Conservation (phyloP, 2,888 invertebrate species). For the Cantharis nigra region DNA sequence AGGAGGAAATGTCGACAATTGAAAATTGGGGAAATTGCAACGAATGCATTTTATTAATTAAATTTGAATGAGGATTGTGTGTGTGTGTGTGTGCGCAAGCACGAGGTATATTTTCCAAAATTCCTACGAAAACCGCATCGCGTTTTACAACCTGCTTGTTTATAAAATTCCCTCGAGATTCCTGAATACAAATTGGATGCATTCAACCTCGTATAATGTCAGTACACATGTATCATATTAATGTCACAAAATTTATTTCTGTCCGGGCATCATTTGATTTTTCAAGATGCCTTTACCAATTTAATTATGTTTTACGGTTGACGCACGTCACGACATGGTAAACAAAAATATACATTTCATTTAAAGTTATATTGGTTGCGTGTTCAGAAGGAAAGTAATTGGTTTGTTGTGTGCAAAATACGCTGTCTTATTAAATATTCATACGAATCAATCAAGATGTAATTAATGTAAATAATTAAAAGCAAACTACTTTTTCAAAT, state of each 20-base stretch:
- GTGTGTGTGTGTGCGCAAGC: not conserved
- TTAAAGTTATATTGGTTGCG: not conserved
- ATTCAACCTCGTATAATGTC: slow-evolving; percentile 30
- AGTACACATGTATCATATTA: slow-evolving; percentile 28
- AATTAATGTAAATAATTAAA: not conserved
- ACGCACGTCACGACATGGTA: slow-evolving; percentile 10
- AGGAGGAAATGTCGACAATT: not conserved
- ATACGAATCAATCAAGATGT: not conserved
- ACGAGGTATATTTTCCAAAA: slow-evolving; percentile 16
- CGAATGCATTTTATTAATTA: not conserved
- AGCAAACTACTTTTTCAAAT: not conserved
- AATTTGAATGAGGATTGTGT: slow-evolving; percentile 1
- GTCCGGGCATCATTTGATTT: slow-evolving; percentile 18
- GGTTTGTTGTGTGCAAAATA: slow-evolving; percentile 1
- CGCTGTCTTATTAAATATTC: not conserved
- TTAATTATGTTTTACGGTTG: slow-evolving; percentile 9
- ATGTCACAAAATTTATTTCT: slow-evolving; percentile 26
- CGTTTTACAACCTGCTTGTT: slow-evolving; percentile 26
- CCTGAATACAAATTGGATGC: slow-evolving; percentile 29
- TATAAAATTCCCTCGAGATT: slow-evolving; percentile 27
- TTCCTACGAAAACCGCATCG: slow-evolving; percentile 14
- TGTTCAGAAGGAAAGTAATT: not conserved
- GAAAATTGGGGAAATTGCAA: not conserved
- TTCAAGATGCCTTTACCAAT: slow-evolving; percentile 10
- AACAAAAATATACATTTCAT: not conserved